Base-by-base conservation (phyloP, 2,888 invertebrate species). In the Fragum whitleyi region DNA sequence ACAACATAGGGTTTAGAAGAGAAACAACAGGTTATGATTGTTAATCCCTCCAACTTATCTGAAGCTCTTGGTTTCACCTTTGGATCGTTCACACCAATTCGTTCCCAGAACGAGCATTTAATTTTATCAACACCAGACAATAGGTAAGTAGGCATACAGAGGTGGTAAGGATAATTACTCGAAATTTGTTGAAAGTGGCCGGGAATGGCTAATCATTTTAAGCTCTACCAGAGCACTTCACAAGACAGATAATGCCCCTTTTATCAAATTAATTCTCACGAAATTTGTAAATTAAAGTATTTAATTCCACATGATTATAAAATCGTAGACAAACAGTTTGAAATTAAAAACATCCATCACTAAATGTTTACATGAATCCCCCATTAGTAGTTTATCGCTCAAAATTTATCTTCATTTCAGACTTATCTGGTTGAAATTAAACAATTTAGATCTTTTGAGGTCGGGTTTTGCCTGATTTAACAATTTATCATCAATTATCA, bases 401-500 rank as follows among this genome's bases (percentile, higher is more conserved):
- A 77, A 78, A 82, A 85, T 85, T 85, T 85, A 85, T 85, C 85
- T 85, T 85, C 83, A 85, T 85, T 85, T 80, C 75, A 68, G 73
- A 85, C 83, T 85, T 85, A 85, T 85, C 85, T 85, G 80, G 74
- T 81, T 85, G 70, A 85, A 85, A 85, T 85, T 85, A 85, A 85
- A 85, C 85, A 85, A 85, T 85, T 85, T 85, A 81, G 83, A 85
- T 79, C 83, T 83, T 81, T 81, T 81, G 81, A 85, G 83, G 81
- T 75, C 80, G 77, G 36, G 79, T 81, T 81, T 83, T 81, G 85
- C 78, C 85, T 83, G 85, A 85, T 83, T 85, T 85, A 81, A 77
- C 85, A 80, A 85, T 85, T 85, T 85, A 85, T 85, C 85, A 85
- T 62, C 85, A 85, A 85, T 85, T 85, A 85, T 85, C 85, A 79